Evolutionary conservation across 64 coral and sea anemone species (phyloP), one percentile per base, ranked within the genome.

Genomic region (Porites lutea): DNA sequence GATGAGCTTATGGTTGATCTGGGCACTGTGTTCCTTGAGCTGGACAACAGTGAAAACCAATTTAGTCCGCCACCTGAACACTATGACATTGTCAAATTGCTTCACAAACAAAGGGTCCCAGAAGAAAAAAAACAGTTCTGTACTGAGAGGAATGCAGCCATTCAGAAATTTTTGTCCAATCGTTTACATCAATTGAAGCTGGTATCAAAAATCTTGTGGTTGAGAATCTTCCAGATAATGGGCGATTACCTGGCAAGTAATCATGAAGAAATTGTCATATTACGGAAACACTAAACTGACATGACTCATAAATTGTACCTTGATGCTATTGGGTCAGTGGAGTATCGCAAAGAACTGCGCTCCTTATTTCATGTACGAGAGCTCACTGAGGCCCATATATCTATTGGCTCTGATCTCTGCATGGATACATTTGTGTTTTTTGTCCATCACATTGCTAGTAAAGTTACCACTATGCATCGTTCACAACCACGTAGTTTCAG

Each of bases 141-240:
- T 3, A 8, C 53, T 8, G 53, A 55, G 11, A 55, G 11, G 53
- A 55, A 55, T 55, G 53, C 53, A 8, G 53, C 53, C 0, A 55
- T 55, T 8, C 6, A 0, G 3, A 1, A 3, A 55, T 5, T 55
- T 11, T 55, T 55, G 53, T 8, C 53, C 6, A 11, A 3, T 1
- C 11, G 6, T 55, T 5, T 55, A 55, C 53, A 5, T 8, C 53
- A 55, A 11, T 11, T 55, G 6, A 5, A 55, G 53, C 3, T 55
- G 6, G 6, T 55, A 8, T 55, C 53, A 55, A 5, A 16, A 46
- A 68, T 86, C 69, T n/a, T 70, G 16, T 86, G 82, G 82, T 44
- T 18, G 13, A 86, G 71, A 86, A 50, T 86, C 14, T 71, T 86
- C 53, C 18, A 71, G 12, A 48, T 86, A n/a, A 70, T 86, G 13